Base-by-base conservation (phyloP, 2,888 invertebrate genomes). In the Camponotus fellah region DNA sequence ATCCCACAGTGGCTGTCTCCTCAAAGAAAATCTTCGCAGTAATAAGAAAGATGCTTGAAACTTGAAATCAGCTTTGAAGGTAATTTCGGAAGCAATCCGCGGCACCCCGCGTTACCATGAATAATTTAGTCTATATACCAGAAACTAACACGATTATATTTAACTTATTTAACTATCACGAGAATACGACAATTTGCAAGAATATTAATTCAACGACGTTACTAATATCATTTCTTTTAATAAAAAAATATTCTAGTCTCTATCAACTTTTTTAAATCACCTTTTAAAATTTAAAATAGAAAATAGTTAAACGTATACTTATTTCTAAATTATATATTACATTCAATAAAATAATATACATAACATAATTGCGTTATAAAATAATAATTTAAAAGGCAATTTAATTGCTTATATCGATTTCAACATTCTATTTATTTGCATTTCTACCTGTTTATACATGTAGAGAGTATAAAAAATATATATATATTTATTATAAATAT, bases 1-100 rank as follows among this genome's bases (percentile, higher is more conserved):
- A 53, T 66, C 37, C 26, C 26, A 37, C 14, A 3, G 3, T 3
- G 14, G 6, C 17, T 65, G 53, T 26, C 4, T 4, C 26, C n/a
- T 68, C 53, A 68, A 69, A 43, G 9, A 17, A 56, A 40, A 77
- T n/a, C 53, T 53, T 37, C 10, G 34, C 1, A 21, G 17, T 32
- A 56, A 77, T 77, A 56, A 68, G 32, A 9, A 65, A 68, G 56
- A 68, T 56, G 32, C 26, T n/a, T 56, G 26, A 77, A 77, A 46
- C 32, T 69, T 58, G n/a, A 69, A 69, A 56, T 56, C 40, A 68
- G 26, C n/a, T 77, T 77, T 68, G n/a, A 56, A 77, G 69, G 32
- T 56, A 43, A 69, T 68, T 58, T 26, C 14, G 5, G 21, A 65
- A 37, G 21, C 49, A 65, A 65, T 65, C 66, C 43, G 12, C 49